Percentiles rank a stretch among this genome's conserved stretches.
These are phyloP conservation scores for Hyperoplus lanceolatus DNA, from an alignment of 2,797 vertebrate species.

Conservation along the genomic window DNA sequence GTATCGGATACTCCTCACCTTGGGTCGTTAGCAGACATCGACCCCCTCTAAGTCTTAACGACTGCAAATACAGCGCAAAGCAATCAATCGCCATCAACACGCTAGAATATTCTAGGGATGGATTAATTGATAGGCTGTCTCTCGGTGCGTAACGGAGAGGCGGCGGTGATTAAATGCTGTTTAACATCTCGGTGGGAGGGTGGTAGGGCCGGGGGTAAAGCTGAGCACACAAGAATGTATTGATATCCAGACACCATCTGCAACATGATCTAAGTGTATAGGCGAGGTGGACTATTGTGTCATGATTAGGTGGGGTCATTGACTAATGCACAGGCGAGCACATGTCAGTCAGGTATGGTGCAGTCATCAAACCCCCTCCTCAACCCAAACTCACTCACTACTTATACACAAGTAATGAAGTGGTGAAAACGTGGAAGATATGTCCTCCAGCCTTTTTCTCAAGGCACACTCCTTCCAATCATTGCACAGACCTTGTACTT, in stretches of 20 bases:
- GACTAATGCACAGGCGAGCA: conserved; percentile 36
- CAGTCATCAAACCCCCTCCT: conserved; percentile 16
- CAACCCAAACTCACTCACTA: neutral
- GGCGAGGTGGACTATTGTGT: conserved; percentile 43
- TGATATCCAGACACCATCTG: conserved; percentile 67
- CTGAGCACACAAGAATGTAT: conserved; percentile 56
- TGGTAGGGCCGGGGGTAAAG: conserved; percentile 12
- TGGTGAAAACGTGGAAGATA: conserved; percentile 2
- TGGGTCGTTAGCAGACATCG: conserved; percentile 78
- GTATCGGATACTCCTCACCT: conserved; percentile 72
- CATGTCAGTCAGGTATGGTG: conserved; percentile 44
- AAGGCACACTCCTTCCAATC: neutral
- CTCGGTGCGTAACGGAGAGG: conserved; percentile 73
- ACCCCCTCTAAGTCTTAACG: conserved; percentile 76
- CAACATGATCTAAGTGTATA: conserved; percentile 69
- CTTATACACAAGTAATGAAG: conserved; percentile 10
- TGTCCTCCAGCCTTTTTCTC: neutral
- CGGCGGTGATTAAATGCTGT: conserved; percentile 78
- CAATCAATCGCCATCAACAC: conserved; percentile 81
- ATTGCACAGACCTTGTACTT: neutral
- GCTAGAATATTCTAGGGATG: conserved; percentile 75
- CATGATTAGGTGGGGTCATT: conserved; percentile 47
- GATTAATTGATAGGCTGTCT: conserved; percentile 82
- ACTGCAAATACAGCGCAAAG: conserved; percentile 75
- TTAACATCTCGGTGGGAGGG: conserved; percentile 67